Percentiles rank a stretch among this genome's conserved stretches.
Evolutionary conservation across 2,888 invertebrate genomes (phyloP).

Genomic region (Calephelis perditalis): DNA sequence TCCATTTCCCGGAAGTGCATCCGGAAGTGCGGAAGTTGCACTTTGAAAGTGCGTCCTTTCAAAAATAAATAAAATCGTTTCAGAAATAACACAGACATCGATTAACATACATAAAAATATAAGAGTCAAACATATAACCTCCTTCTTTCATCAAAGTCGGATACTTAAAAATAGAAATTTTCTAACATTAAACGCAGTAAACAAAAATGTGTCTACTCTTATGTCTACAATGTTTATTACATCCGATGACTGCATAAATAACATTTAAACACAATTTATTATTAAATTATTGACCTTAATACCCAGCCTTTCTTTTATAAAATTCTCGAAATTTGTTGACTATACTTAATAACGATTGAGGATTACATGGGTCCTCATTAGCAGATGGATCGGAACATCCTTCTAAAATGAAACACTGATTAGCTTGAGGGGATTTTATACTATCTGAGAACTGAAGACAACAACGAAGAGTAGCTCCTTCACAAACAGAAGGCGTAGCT

Average conservation of each 20-base stretch:
- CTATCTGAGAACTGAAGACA: conserved; percentile 47
- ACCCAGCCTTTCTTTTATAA: conserved; percentile 38
- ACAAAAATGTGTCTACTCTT: background rate
- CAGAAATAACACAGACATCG: too few species aligned
- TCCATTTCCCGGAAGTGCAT: too few species aligned
- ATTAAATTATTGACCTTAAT: conserved; percentile 33
- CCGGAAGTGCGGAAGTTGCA: too few species aligned
- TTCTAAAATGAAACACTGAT: conserved; percentile 49
- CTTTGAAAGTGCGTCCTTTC: too few species aligned
- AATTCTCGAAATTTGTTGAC: conserved; percentile 47
- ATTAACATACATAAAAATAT: too few species aligned
- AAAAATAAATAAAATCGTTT: too few species aligned
- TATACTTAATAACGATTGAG: conserved; percentile 41
- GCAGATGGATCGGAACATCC: conserved; percentile 67
- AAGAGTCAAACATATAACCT: too few species aligned
- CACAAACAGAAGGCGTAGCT: conserved; percentile 39
- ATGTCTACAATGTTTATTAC: background rate
- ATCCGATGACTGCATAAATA: background rate
- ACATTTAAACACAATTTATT: conserved; percentile 20
- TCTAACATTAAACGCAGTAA: too few species aligned
- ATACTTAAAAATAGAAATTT: too few species aligned
- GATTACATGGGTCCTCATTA: conserved; percentile 50
- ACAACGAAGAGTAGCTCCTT: conserved; percentile 53
- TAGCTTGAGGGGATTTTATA: conserved; percentile 22
- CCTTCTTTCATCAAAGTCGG: too few species aligned